A percentile compares a stretch with the other conserved stretches of the same genome.
Conservation (phyloP, 1,140 invertebrate species). For the Pseudomyrmex gracilis region DNA sequence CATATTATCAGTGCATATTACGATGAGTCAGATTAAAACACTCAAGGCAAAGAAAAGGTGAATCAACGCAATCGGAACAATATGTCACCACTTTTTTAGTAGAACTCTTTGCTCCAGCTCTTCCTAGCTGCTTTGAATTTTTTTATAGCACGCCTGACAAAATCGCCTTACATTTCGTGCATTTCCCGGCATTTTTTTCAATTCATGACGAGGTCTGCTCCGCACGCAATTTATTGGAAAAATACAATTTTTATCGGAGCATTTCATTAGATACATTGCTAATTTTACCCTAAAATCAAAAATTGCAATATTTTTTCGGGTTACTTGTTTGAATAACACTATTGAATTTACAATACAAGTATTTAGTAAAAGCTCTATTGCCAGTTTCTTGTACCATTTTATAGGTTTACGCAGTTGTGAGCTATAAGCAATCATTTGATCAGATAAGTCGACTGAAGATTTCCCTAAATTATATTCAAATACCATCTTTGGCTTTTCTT, state of each 20-base stretch:
- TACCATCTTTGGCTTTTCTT: slow-evolving; percentile 76
- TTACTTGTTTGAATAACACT: slow-evolving; percentile 70
- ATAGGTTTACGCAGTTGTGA: slow-evolving; percentile 76
- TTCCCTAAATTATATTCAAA: slow-evolving; percentile 81
- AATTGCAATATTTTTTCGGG: slow-evolving; percentile 55
- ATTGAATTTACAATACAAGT: slow-evolving; percentile 78
- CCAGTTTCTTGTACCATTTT: slow-evolving; percentile 81
- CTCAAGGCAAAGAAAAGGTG: slow-evolving; percentile 50
- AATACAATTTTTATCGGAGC: slow-evolving; percentile 19
- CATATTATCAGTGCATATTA: slow-evolving; percentile 25
- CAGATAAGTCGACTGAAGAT: slow-evolving; percentile 61
- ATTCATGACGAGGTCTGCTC: slow-evolving; percentile 54
- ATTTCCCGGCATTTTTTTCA: slow-evolving; percentile 48
- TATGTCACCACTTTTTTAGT: slow-evolving; percentile 58
- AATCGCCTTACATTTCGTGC: slow-evolving; percentile 41
- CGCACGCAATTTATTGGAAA: slow-evolving; percentile 24
- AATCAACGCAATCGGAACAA: slow-evolving; percentile 38
- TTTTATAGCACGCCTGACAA: slow-evolving; percentile 44
- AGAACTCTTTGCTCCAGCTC: slow-evolving; percentile 36
- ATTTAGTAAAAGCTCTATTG: slow-evolving; percentile 77
- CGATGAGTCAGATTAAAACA: slow-evolving; percentile 52
- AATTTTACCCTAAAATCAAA: slow-evolving; percentile 44
- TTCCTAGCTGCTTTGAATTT: slow-evolving; percentile 43
- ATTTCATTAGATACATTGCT: slow-evolving; percentile 52
- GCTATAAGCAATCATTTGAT: slow-evolving; percentile 77